phyloP scores from a whole-genome alignment of 2,797 vertebrate genomes.

The Coregonus suidteri region DNA sequence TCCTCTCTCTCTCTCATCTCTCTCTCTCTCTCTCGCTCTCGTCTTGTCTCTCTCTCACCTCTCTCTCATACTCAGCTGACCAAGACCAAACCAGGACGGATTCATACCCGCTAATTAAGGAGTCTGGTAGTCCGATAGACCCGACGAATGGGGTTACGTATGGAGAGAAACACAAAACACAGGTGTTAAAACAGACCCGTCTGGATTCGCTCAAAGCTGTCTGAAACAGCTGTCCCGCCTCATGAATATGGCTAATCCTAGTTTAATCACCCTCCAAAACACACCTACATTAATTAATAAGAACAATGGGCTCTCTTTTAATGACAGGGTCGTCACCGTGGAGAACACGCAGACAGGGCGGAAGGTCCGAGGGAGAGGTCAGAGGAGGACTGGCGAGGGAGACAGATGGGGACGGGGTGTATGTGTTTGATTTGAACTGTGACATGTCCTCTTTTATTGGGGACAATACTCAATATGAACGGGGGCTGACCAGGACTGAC shows the following conservation, averaged over 20 bases:
- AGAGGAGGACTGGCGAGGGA: conserved; percentile 15
- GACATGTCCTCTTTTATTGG: conserved; percentile 22
- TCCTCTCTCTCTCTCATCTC: too few species aligned
- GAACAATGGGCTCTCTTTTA: conserved; percentile 75
- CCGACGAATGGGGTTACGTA: conserved; percentile 79
- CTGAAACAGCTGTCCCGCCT: conserved; percentile 79
- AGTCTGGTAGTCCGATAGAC: conserved; percentile 60
- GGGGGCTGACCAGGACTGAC: conserved; percentile 17
- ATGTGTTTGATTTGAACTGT: conserved; percentile 1
- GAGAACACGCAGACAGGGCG: conserved; percentile 34
- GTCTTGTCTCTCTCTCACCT: too few species aligned
- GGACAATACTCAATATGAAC: neutral
- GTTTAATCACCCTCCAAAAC: conserved; percentile 59
- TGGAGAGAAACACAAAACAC: conserved; percentile 72
- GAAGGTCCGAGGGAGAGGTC: conserved; percentile 37
- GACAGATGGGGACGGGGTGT: neutral
- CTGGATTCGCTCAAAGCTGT: conserved; percentile 77
- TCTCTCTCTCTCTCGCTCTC: too few species aligned
- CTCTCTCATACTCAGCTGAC: too few species aligned
- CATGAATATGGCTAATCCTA: conserved; percentile 84
- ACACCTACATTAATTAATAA: conserved; percentile 80
- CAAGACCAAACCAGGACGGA: conserved; percentile 54
- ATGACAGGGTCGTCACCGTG: conserved; percentile 58
- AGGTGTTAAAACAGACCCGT: conserved; percentile 73
- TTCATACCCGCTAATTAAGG: conserved; percentile 75